Evolutionary conservation across 37 sponge, comb jelly and placozoan species (phyloP).

Genomic region (Theonella swinhoei): DNA sequence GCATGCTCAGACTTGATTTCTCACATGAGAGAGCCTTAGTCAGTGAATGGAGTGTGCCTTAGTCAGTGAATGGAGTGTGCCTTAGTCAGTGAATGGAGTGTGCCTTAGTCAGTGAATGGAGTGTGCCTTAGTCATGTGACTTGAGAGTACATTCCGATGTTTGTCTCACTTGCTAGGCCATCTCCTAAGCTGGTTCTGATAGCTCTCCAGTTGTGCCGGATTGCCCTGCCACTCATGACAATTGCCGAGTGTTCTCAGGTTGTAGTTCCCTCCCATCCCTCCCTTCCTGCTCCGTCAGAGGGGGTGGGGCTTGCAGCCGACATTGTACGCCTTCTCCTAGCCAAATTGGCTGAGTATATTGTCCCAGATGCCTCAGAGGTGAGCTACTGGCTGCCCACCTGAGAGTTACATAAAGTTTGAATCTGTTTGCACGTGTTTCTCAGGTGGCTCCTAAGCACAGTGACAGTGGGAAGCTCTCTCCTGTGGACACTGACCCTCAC

Average conservation of each 20-base stretch:
- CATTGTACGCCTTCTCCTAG: slow-evolving; percentile 77
- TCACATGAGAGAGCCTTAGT: neutral
- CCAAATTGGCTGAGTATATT: slow-evolving; percentile 91
- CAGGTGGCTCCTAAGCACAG: slow-evolving; percentile 25
- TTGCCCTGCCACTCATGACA: slow-evolving; percentile 94
- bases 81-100: neutral
- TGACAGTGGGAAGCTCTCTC: neutral
- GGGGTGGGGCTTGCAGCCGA: slow-evolving; percentile 49
- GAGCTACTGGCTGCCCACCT: neutral
- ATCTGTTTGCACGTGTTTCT: neutral
- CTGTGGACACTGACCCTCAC: slow-evolving; percentile 7
- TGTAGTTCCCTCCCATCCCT: slow-evolving; percentile 72
- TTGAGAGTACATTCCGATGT: too few species aligned
- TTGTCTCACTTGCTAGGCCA: too few species aligned
- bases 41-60: neutral
- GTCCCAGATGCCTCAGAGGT: slow-evolving; percentile 59
- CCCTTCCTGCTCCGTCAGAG: slow-evolving; percentile 31
- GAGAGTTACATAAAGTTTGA: neutral
- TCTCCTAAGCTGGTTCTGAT: slow-evolving; percentile 92
- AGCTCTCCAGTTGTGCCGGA: slow-evolving; percentile 92
- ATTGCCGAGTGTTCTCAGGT: slow-evolving; percentile 73
- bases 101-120: neutral
- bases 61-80: neutral
- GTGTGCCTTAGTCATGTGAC: neutral
- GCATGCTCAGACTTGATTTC: neutral